Evolutionary conservation across 2,888 invertebrate genomes (phyloP).

Genomic region (Phengaris alcon): DNA sequence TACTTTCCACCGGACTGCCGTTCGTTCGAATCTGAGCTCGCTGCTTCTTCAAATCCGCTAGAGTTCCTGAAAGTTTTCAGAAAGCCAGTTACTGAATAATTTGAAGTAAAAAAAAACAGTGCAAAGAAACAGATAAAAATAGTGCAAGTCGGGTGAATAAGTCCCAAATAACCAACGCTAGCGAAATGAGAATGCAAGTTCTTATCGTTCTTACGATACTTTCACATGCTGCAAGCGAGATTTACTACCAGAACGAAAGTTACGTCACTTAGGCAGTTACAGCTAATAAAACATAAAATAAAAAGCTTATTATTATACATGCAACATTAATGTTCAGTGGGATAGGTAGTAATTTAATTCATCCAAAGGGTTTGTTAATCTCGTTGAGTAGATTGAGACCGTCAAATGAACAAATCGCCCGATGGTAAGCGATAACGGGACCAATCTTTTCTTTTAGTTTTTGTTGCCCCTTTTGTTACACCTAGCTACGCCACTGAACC

Average conservation of each 20-base stretch:
- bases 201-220: background rate
- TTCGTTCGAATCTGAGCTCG: conserved; percentile 88
- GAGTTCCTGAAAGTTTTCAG: conserved; percentile 49
- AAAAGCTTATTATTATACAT: background rate
- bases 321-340: conserved; percentile 5
- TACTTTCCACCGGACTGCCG: conserved; percentile 76
- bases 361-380: background rate
- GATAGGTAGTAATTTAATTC: background rate
- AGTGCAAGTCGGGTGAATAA: too few relatives aligned
- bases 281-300: background rate
- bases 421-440: too few relatives aligned
- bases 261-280: background rate
- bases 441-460: background rate
- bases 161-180: too few relatives aligned
- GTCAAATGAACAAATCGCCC: too few relatives aligned
- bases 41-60: conserved; percentile 91
- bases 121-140: background rate
- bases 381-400: too few relatives aligned
- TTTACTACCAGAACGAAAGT: conserved; percentile 3
- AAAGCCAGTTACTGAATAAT: background rate
- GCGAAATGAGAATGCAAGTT: too few relatives aligned
- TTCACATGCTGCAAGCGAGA: background rate
- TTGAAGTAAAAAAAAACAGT: background rate
- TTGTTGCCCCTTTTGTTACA: background rate
- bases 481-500: conserved; percentile 31